Base-by-base conservation (phyloP, 2,797 vertebrate species). In the Pelochelys cantorii region DNA sequence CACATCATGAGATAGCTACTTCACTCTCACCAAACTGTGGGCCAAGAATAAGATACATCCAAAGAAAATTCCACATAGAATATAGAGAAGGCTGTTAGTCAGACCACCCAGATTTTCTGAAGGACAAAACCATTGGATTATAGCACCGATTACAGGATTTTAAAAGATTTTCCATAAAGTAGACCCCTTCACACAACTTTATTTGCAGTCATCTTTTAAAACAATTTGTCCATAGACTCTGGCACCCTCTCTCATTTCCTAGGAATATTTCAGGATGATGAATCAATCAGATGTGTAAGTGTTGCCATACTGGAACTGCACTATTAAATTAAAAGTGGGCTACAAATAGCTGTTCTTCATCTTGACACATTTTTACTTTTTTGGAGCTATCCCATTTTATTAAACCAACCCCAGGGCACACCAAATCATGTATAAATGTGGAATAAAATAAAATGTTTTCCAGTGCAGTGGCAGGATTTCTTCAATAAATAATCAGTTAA, bases 401-500 rank as follows among this genome's bases (percentile, higher is more conserved):
- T 83, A 85, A 95, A 78, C 18, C 34, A 86, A 56, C 12, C 22
- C 9, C 14, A 89, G 57, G 9, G 15, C 80, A 82, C 29, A 79
- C 34, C 31, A 79, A 13, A 79, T 81, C 23, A 84, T 34, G 91
- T 86, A 31, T 12, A 93, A 93, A 75, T 37, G 2, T 4, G 31
- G 7, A 85, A 37, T 88, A 27, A 75, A 27, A 77, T 25, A 42
- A 85, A 75, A n/a, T 94, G 57, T 48, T 84, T 90, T 84, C 52
- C 85, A 34, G 81, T 79, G 34, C n/a, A 20, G 90, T 92, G 4
- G 12, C 0, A 0, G 14, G 27, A 17, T 68, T 94, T 87, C 68
- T 87, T 90, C 52, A 84, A 88, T 68, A 60, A 89, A 87, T 92
- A 82, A 92, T 85, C 68, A 79, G n/a, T 31, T 90, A 42, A 91